Percentiles rank a stretch among this genome's conserved stretches.
Conservation (phyloP, 2,888 invertebrate species). For the Bhutanitis thaidina region DNA sequence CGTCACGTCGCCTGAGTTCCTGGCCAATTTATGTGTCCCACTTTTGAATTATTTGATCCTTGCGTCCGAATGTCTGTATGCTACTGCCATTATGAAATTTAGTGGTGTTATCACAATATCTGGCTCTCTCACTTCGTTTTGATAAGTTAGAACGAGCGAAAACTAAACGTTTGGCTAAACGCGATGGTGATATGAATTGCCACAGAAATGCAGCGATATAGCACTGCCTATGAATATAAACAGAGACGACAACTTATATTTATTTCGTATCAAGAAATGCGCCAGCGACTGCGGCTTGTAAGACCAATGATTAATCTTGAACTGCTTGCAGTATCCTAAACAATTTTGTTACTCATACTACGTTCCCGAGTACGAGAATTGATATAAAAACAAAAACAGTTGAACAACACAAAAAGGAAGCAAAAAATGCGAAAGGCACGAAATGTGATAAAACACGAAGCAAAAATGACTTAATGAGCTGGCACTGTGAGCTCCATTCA, state of each 20-base stretch:
- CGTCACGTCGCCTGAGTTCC: slow-evolving; percentile 37
- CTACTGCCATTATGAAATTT: slow-evolving; percentile 39
- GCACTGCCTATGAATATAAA: background rate
- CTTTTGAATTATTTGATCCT: slow-evolving; percentile 45
- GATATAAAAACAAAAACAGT: slow-evolving; percentile 9
- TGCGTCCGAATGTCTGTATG: slow-evolving; percentile 42
- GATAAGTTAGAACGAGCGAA: slow-evolving; percentile 28
- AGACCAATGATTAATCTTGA: background rate
- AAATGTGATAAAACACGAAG: slow-evolving; percentile 51
- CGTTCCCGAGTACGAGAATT: background rate
- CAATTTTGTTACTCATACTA: background rate
- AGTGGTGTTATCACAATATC: slow-evolving; percentile 32
- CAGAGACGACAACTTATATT: slow-evolving; percentile 3
- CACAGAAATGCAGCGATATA: slow-evolving; percentile 5
- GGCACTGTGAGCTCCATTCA: slow-evolving; percentile 16
- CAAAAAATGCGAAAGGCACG: slow-evolving; percentile 44
- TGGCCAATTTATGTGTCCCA: slow-evolving; percentile 54
- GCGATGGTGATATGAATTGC: slow-evolving; percentile 6
- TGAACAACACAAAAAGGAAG: slow-evolving; percentile 25
- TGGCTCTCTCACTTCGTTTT: slow-evolving; percentile 26
- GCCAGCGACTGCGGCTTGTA: background rate
- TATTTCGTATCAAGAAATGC: background rate
- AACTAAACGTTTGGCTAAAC: slow-evolving; percentile 15
- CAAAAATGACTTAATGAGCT: slow-evolving; percentile 21
- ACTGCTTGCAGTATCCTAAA: background rate